Conservation (phyloP, 2,113 vertebrate genomes). For the Dicerorhinus sumatrensis region DNA sequence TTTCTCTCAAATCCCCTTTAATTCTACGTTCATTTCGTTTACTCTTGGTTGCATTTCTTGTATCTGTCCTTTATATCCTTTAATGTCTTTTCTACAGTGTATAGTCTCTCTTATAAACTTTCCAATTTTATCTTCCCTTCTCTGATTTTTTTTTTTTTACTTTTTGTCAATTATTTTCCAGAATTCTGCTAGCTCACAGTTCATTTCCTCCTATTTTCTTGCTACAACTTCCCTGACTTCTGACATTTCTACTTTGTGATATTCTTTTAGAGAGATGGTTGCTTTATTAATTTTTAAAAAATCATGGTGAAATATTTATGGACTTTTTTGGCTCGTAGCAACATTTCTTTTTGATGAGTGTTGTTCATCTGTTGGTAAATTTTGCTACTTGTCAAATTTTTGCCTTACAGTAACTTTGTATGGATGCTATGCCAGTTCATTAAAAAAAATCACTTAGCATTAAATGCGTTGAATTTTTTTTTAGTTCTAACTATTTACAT, state of each 20-base stretch:
- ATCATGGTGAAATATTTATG: slow-evolving; percentile 4
- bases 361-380: slow-evolving; percentile 30
- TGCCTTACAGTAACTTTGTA: neutral
- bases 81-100: neutral
- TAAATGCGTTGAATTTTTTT: neutral
- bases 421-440: neutral
- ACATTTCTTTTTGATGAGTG: neutral
- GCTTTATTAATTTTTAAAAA: slow-evolving; percentile 38
- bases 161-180: neutral
- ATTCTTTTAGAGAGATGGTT: slow-evolving; percentile 6
- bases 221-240: neutral
- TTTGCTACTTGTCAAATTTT: neutral
- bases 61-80: neutral
- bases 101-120: neutral
- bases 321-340: neutral
- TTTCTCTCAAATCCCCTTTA: neutral
- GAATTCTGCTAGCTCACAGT: neutral
- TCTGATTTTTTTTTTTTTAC: neutral
- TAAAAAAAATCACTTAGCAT: neutral
- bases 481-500: neutral
- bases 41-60: neutral
- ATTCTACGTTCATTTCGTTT: slow-evolving; percentile 13
- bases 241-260: slow-evolving; percentile 13
- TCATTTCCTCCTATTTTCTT: slow-evolving; percentile 39
- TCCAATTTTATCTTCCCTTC: neutral